Evolutionary conservation across 1,140 invertebrate genomes (phyloP), one percentile per base, ranked within the genome.

Genomic region (Sipha flava): DNA sequence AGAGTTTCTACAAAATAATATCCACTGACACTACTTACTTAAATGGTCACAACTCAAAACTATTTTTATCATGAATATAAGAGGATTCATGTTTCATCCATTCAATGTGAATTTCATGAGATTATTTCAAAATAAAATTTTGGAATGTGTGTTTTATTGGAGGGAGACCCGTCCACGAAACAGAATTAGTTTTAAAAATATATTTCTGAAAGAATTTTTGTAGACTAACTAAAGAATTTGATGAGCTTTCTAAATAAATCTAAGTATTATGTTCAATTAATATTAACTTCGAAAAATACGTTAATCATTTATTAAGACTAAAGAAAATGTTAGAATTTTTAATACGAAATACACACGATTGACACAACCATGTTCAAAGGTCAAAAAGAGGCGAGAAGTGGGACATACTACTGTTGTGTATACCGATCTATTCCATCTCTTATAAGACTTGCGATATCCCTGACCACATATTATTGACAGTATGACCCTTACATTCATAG

Each of bases 1-100:
- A 43, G 9, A 43, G 37, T 26, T 66, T 23, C 31, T 66, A 16
- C 4, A 66, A 40, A 66, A 66, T 40, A 43, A 12, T 40, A 23
- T 40, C 26, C 26, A 23, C n/a, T n/a, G n/a, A n/a, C n/a, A n/a
- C 64, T 66, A 66, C 5, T 43, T 47, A 70, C 73, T 54, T 59
- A 59, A 59, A 77, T 77, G 34, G 73, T 52, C 70, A 37, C 66
- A 70, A 70, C 64, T 43, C 64, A 26, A 57, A 34, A 75, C 73
- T 77, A 77, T 77, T 77, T 77, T 40, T 77, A 77, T 29, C 73
- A 26, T 31, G 34, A 16, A 54, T n/a, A 52, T 59, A 47, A 43
- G 37, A 47, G 47, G 70, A 43, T 54, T 75, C 52, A 77, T 57
- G 52, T 77, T 77, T 59, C 73, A 77, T 29, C 52, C 21, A 14